Base-by-base conservation (phyloP, 1,140 invertebrate species). In the Eriosoma lanigerum region DNA sequence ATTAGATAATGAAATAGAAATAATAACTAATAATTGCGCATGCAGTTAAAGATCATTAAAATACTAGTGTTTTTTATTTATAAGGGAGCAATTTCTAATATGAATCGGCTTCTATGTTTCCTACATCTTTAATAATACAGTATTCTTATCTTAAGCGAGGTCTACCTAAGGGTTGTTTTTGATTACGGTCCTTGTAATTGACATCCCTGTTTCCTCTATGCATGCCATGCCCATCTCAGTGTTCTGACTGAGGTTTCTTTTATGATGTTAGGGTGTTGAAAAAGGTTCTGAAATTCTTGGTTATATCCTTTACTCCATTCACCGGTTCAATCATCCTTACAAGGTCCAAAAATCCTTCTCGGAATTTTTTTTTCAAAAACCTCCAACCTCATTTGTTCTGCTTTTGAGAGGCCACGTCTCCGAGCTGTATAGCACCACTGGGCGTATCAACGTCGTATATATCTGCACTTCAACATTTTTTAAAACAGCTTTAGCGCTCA, bases 51-150 rank as follows among this genome's bases (percentile, higher is more conserved):
- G n/a, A n/a, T n/a, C n/a, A n/a, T n/a, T n/a, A n/a, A n/a, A n/a
- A n/a, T n/a, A n/a, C n/a, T n/a, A n/a, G n/a, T n/a, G n/a, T n/a
- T n/a, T n/a, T n/a, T n/a, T n/a, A n/a, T n/a, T n/a, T n/a, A n/a
- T n/a, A n/a, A n/a, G n/a, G n/a, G n/a, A n/a, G n/a, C n/a, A n/a
- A n/a, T n/a, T n/a, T n/a, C n/a, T n/a, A n/a, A n/a, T n/a, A n/a
- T n/a, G n/a, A n/a, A n/a, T n/a, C n/a, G n/a, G n/a, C n/a, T n/a
- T n/a, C n/a, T n/a, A n/a, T n/a, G n/a, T n/a, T n/a, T n/a, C n/a
- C n/a, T n/a, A n/a, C n/a, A n/a, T n/a, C 84, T 24, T 86, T 85
- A 81, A 87, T 86, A 8, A 86, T 12, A 48, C 10, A 48, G 46
- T 48, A 1, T 48, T 13, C 46, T 12, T 12, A 38, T 38, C 32